Evolutionary conservation across 2,113 vertebrate species (phyloP), one percentile per base, ranked within the genome.

Genomic region (Orycteropus afer): DNA sequence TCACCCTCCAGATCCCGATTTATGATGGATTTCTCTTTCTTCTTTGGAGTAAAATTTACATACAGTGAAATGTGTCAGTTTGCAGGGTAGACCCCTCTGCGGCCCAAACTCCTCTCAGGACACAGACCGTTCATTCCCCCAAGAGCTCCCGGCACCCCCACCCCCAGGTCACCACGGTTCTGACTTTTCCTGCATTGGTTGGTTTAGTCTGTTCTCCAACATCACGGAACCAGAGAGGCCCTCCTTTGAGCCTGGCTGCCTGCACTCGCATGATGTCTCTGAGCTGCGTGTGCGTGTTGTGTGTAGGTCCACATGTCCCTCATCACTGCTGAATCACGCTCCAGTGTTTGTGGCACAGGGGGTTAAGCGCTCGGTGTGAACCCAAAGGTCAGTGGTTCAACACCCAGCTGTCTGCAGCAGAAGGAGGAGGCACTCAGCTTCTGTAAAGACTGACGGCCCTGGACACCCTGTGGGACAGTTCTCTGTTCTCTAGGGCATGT

Each of bases 241-340:
- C 65, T 47, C 42, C 23, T 49, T 45, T 10, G 27, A 0, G 2
- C 4, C 69, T 32, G 78, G 10, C 9, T 27, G 65, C 51, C 49
- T 15, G 15, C 1, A 3, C 23, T 25, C 40, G 5, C 11, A 29
- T 3, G 2, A 17, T 20, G 14, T 27, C 40, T 84, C 13, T 7
- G 13, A 61, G 69, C 17, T 74, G 57, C 20, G 3, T 34, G 53
- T 15, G 27, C 5, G 5, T 25, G 20, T 13, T 14, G 6, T 8
- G 11, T 3, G 25, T 71, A 57, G 55, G 14, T 42, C 40, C 7
- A 0, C 9, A 0, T 25, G 57, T 1, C 20, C 3, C 9, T 83
- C 23, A 1, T n/a, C 12, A 53, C 32, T 32, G 34, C 1, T 1
- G 29, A 27, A 77, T 0, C 0, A 3, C 13, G 4, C 57, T 13